Evolutionary conservation across 2,888 invertebrate genomes (phyloP).

Genomic region (Agrilus mali): DNA sequence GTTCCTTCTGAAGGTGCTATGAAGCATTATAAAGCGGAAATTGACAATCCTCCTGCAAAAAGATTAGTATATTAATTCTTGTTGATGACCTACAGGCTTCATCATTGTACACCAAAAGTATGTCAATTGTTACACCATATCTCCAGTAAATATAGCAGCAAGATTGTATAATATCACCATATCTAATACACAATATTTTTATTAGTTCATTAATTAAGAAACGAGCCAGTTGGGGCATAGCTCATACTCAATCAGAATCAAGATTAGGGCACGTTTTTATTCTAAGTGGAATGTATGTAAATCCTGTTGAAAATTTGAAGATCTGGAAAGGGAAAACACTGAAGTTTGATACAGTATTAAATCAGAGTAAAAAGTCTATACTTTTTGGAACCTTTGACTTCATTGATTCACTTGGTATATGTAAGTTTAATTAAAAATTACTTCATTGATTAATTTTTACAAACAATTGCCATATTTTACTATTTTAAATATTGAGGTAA

Average conservation of each 20-base stretch:
- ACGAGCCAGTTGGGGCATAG: constrained; percentile 65
- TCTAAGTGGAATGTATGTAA: constrained; percentile 93
- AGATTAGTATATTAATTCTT: constrained; percentile 72
- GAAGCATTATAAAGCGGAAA: constrained; percentile 35
- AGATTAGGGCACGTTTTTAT: constrained; percentile 95
- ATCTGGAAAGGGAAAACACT: constrained; percentile 98
- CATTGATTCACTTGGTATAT: constrained; percentile 78
- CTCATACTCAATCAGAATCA: constrained; percentile 87
- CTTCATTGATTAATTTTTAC: background rate
- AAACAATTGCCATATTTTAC: background rate
- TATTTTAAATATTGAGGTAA: constrained; percentile 46
- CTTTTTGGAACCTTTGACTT: constrained; percentile 97
- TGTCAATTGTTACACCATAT: constrained; percentile 37
- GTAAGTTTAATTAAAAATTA: too few species aligned
- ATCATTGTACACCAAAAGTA: constrained; percentile 53
- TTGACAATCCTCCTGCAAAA: constrained; percentile 46
- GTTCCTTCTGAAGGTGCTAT: constrained; percentile 74
- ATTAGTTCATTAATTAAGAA: constrained; percentile 42
- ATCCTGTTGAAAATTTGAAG: constrained; percentile 89
- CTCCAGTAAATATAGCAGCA: constrained; percentile 42
- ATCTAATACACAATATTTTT: constrained; percentile 1
- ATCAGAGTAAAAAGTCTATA: constrained; percentile 73
- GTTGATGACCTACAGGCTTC: constrained; percentile 89
- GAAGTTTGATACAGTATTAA: constrained; percentile 93
- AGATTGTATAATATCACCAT: constrained; percentile 11